Evolutionary conservation across 2,888 invertebrate species (phyloP).

Genomic region (Corbicula japonica): DNA sequence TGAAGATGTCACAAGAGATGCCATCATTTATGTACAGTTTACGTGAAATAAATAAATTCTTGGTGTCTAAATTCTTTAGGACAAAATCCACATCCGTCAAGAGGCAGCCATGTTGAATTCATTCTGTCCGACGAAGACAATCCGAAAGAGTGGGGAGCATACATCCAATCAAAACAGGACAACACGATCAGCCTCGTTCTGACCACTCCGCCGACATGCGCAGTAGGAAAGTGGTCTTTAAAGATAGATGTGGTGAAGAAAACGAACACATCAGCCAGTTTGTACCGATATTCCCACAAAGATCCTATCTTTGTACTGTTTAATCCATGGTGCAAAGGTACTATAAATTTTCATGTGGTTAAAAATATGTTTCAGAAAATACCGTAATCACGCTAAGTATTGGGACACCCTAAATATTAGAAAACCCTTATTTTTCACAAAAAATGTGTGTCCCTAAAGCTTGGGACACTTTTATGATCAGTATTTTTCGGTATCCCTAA

Average conservation of each 20-base stretch:
- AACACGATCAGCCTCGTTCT: conserved; percentile 67
- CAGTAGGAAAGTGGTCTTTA: conserved; percentile 79
- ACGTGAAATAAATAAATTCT: no score
- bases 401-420: no score
- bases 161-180: conserved; percentile 49
- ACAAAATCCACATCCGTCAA: conserved; percentile 68
- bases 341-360: no score
- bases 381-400: no score
- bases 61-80: conserved; percentile 71
- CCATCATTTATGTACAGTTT: neutral
- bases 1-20: no score
- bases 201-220: conserved; percentile 73
- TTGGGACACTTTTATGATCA: no score
- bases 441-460: no score
- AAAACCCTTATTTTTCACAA: no score
- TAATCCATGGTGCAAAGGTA: conserved; percentile 96
- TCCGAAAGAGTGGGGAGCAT: conserved; percentile 76
- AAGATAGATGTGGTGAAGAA: conserved; percentile 73
- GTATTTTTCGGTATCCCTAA: no score
- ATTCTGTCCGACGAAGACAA: conserved; percentile 73
- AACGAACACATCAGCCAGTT: conserved; percentile 39
- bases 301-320: conserved; percentile 92
- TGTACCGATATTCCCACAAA: conserved; percentile 66
- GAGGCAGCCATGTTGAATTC: conserved; percentile 75
- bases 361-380: no score